Conservation (phyloP, 2,888 invertebrate genomes). For the Hirtodrosophila alboralis region DNA sequence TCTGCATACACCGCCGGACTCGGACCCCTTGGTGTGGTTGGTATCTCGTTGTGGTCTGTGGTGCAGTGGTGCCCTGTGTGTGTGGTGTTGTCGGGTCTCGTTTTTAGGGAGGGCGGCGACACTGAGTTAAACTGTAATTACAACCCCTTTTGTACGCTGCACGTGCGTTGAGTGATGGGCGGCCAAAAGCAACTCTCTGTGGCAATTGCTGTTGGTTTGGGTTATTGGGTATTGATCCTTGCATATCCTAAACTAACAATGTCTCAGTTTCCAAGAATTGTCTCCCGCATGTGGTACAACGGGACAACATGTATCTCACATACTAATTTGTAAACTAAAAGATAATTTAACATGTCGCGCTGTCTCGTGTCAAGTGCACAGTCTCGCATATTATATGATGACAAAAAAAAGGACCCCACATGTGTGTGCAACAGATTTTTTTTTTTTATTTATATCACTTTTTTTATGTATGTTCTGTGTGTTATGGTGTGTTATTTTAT, state of each 20-base stretch:
- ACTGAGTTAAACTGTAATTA: conserved; percentile 67
- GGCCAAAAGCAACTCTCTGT: conserved; percentile 11
- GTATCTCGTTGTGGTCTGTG: conserved; percentile 27
- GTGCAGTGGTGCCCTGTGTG: conserved; percentile 18
- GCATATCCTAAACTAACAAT: conserved; percentile 67
- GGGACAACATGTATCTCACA: conserved; percentile 39
- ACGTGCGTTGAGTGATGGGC: conserved; percentile 71
- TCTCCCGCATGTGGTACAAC: conserved; percentile 54
- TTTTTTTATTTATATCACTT: conserved; percentile 29
- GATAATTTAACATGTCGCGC: conserved; percentile 55
- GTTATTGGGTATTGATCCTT: conserved; percentile 39
- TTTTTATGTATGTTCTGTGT: conserved; percentile 27
- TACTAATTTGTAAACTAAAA: conserved; percentile 76
- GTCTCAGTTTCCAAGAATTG: conserved; percentile 55
- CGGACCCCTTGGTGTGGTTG: conserved; percentile 36
- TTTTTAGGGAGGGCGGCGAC: conserved; percentile 60
- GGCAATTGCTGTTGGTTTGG: conserved; percentile 19
- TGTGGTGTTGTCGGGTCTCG: conserved; percentile 24
- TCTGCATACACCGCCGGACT: conserved; percentile 53
- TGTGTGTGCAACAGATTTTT: conserved; percentile 35
- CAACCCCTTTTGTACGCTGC: conserved; percentile 68
- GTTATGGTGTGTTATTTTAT: conserved; percentile 66
- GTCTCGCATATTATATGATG: conserved; percentile 61
- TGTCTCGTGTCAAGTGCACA: conserved; percentile 70
- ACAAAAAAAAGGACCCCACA: conserved; percentile 71